Conservation (phyloP, 2,888 invertebrate genomes). For the Caenorhabditis angaria region DNA sequence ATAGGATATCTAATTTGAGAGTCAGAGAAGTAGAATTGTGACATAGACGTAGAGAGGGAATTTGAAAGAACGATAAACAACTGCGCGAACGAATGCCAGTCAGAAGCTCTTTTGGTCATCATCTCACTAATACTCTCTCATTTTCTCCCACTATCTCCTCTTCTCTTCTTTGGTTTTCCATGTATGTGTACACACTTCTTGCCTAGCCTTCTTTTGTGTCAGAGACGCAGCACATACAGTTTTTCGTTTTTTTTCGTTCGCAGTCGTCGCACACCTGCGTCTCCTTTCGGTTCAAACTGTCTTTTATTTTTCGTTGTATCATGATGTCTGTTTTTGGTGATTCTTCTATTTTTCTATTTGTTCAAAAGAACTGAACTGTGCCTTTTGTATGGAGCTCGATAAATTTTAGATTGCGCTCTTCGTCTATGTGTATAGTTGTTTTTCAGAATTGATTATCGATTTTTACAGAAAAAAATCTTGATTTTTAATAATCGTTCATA, state of each 20-base stretch:
- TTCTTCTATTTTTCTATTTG: too few species aligned
- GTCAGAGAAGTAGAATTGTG: too few species aligned
- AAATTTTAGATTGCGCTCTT: too few species aligned
- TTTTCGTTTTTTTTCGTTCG: not conserved
- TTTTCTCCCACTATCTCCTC: not conserved
- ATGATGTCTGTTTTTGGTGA: not conserved
- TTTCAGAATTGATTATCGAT: too few species aligned
- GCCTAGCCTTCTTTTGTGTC: not conserved
- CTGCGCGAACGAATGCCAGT: not conserved
- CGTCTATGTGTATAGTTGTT: too few species aligned
- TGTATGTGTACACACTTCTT: not conserved
- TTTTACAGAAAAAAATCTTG: too few species aligned
- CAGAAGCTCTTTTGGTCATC: conserved; percentile 1
- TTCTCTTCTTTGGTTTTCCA: too few species aligned
- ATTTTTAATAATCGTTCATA: too few species aligned
- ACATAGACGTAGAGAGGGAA: not conserved
- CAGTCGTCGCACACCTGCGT: not conserved
- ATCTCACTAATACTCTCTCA: not conserved
- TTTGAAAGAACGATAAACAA: not conserved
- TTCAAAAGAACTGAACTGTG: too few species aligned
- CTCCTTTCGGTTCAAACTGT: not conserved
- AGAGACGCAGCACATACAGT: not conserved
- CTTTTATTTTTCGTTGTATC: not conserved
- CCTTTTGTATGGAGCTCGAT: too few species aligned
- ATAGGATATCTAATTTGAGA: too few species aligned